Conservation (phyloP, 1,140 invertebrate species). For the Leptestheria dahalacensis region DNA sequence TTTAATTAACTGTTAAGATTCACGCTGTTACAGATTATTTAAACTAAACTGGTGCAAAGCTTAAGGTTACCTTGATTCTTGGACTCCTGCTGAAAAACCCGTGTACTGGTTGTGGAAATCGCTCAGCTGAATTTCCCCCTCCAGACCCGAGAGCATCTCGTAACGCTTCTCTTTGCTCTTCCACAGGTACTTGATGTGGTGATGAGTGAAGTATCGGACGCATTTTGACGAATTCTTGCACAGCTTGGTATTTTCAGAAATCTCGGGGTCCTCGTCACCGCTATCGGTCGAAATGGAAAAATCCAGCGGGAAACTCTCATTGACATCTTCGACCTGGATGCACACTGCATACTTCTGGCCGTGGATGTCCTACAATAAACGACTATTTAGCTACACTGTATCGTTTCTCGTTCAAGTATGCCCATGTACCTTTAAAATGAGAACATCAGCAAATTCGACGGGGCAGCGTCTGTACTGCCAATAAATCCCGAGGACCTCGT, state of each 20-base stretch:
- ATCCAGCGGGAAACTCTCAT: constrained; percentile 19
- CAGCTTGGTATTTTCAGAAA: constrained; percentile 8
- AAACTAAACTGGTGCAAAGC: too few species aligned
- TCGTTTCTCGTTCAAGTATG: not conserved
- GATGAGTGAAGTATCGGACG: constrained; percentile 24
- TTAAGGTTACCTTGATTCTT: constrained; percentile 18
- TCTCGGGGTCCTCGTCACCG: constrained; percentile 8
- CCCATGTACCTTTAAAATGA: constrained; percentile 19
- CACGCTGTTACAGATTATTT: too few species aligned
- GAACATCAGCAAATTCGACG: constrained; percentile 20
- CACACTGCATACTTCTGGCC: constrained; percentile 19
- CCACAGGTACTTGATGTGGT: constrained; percentile 26
- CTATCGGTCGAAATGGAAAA: constrained; percentile 17
- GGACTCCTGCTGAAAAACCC: constrained; percentile 25
- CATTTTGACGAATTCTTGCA: constrained; percentile 9
- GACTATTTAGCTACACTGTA: not conserved
- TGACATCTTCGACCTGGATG: constrained; percentile 18
- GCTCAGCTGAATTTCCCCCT: constrained; percentile 25
- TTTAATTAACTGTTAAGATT: too few species aligned
- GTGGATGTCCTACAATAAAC: constrained; percentile 18
- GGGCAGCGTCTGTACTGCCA: constrained; percentile 20
- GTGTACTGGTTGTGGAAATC: constrained; percentile 27
- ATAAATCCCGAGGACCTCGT: constrained; percentile 22
- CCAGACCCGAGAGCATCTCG: constrained; percentile 25
- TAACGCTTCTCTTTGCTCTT: constrained; percentile 20